phyloP scores from a whole-genome alignment of 2,797 vertebrate genomes.

The Danionella dracula region DNA sequence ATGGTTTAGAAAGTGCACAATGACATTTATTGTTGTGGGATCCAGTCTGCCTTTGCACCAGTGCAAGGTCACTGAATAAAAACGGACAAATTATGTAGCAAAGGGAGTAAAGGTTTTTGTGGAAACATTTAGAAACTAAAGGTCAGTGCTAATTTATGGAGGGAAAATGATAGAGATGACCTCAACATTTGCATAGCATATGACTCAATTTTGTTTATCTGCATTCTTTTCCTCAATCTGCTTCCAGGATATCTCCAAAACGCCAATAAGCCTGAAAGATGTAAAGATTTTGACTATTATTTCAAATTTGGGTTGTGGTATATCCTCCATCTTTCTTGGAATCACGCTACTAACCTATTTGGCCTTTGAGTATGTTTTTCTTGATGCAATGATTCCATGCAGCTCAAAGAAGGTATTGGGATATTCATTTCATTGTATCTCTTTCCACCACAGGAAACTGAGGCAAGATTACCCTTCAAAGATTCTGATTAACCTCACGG shows the following conservation, averaged over 20 bases:
- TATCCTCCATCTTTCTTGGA: constrained; percentile 81
- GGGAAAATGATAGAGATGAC: not conserved
- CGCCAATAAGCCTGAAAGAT: constrained; percentile 52
- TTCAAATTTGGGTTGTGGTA: constrained; percentile 77
- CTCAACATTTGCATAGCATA: not conserved
- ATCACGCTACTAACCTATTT: constrained; percentile 79
- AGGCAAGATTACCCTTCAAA: constrained; percentile 80
- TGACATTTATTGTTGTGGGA: not conserved
- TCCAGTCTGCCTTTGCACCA: not conserved
- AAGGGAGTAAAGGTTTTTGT: not conserved
- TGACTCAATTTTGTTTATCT: not conserved
- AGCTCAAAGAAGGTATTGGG: not conserved
- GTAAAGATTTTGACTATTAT: constrained; percentile 70
- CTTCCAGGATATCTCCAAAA: constrained; percentile 72
- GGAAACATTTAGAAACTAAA: not conserved
- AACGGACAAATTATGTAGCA: not conserved
- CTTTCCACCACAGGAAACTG: constrained; percentile 68
- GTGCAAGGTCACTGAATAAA: not conserved
- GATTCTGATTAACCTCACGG: constrained; percentile 84
- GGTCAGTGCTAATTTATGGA: not conserved
- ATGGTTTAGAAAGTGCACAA: not conserved
- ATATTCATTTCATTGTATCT: not conserved
- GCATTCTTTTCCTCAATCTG: not conserved
- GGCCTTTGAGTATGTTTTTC: constrained; percentile 80
- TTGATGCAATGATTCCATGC: no score